These are phyloP conservation scores for Botrylloides violaceus DNA, from an alignment of 23 tunicate species.

Conservation along the genomic window DNA sequence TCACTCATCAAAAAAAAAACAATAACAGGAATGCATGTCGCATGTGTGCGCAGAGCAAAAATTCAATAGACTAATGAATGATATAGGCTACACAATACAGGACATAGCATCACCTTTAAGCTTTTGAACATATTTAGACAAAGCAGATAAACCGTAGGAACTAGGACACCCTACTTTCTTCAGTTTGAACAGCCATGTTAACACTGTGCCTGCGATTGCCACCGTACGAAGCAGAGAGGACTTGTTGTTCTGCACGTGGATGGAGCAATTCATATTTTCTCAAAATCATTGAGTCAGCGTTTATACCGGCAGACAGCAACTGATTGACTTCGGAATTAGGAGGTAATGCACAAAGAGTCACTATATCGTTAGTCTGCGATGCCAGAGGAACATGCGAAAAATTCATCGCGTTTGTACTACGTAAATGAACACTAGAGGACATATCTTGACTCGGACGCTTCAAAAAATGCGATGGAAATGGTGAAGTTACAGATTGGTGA, in stretches of 20 bases:
- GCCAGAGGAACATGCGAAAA: no score
- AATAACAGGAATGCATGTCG: no score
- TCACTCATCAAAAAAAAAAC: no score
- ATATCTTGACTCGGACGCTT: no score
- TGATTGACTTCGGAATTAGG: constrained; percentile 11
- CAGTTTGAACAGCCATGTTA: constrained; percentile 10
- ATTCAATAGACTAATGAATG: no score
- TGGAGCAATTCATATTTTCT: neutral
- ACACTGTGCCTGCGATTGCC: constrained; percentile 9
- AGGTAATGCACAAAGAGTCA: neutral
- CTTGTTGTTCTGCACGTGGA: no score
- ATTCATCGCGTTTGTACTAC: neutral
- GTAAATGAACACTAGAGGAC: no score
- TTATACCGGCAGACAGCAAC: constrained; percentile 17
- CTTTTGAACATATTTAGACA: no score
- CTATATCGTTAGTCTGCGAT: neutral
- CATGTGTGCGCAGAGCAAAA: no score
- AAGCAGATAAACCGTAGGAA: no score
- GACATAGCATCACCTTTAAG: no score
- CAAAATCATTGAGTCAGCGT: constrained; percentile 9
- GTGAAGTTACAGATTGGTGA: neutral
- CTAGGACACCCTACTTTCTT: constrained; percentile 1
- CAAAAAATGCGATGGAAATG: neutral
- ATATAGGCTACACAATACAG: no score
- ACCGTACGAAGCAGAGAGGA: neutral